These are phyloP conservation scores for Cybosia mesomella DNA, from an alignment of 2,888 invertebrate species.

Conservation along the genomic window DNA sequence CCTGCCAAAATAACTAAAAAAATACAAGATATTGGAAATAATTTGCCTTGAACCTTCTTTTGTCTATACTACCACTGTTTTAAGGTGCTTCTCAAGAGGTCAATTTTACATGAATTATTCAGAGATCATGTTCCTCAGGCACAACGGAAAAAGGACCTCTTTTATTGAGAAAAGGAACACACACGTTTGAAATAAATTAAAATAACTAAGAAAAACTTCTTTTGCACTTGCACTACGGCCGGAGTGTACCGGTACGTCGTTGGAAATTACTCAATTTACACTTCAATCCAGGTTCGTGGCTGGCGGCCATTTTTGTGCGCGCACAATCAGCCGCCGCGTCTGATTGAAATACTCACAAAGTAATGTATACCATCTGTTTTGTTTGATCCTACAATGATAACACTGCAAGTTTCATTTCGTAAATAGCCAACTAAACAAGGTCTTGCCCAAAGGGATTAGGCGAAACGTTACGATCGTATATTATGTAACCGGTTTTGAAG, in stretches of 20 bases:
- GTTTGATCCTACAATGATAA: slow-evolving; percentile 5
- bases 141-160: too few species aligned
- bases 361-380: slow-evolving; percentile 19
- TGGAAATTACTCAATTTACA: slow-evolving; percentile 84
- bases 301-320: slow-evolving; percentile 81
- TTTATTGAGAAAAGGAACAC: too few species aligned
- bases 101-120: too few species aligned
- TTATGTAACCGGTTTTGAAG: background rate
- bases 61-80: too few species aligned
- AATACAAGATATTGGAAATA: too few species aligned
- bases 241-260: slow-evolving; percentile 51
- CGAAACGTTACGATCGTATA: background rate
- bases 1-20: too few species aligned
- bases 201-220: too few species aligned
- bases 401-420: background rate
- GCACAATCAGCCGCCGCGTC: slow-evolving; percentile 43
- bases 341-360: slow-evolving; percentile 57
- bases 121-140: too few species aligned
- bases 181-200: too few species aligned
- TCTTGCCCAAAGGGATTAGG: background rate
- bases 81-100: too few species aligned
- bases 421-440: background rate
- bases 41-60: too few species aligned
- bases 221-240: background rate
- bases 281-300: slow-evolving; percentile 84